Evolutionary conservation across 1,140 invertebrate genomes (phyloP), one percentile per base, ranked within the genome.

Genomic region (Tetramorium alpestre): DNA sequence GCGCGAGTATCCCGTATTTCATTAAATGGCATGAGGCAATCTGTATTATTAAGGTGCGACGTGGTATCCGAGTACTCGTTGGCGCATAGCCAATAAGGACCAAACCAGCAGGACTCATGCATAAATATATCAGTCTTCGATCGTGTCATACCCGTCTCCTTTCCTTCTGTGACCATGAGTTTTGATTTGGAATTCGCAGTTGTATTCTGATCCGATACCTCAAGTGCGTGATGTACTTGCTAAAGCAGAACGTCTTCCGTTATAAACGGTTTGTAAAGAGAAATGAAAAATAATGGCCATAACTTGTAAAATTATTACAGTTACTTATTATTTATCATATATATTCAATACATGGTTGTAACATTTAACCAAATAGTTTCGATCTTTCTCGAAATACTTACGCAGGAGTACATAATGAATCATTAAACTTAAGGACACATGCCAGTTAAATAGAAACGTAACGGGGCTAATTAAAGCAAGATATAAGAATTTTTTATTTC

Each of bases 81-180:
- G 78, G 78, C 64, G 78, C 49, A 70, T 81, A 81, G 78, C 64
- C 65, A 81, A 70, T 70, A 56, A 81, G 78, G 38, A 81, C 22
- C 44, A 67, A 67, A 33, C 18, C 47, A 49, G 10, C 58, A 54
- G 28, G 33, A 69, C 4, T 47, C 41, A 16, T 25, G 16, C 8
- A 47, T 22, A 16, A 5, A 6, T 81, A 56, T 70, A 56, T 81
- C 49, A 38, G 22, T 81, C 33, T 81, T 81, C 49, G 78, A 81
- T 69, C 64, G 25, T 65, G n/a, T 54, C 76, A 38, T 64, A 13
- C 18, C 10, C 22, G 6, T 67, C 28, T 54, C 13, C 2, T 18
- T 41, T 41, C 10, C 13, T 6, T 65, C 7, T 22, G 18, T 51
- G 76, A 67, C 76, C 60, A 38, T 80, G 76, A 80, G 49, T 56